These are phyloP conservation scores for Panurus biarmicus DNA, from an alignment of 2,113 vertebrate genomes.

Conservation along the genomic window DNA sequence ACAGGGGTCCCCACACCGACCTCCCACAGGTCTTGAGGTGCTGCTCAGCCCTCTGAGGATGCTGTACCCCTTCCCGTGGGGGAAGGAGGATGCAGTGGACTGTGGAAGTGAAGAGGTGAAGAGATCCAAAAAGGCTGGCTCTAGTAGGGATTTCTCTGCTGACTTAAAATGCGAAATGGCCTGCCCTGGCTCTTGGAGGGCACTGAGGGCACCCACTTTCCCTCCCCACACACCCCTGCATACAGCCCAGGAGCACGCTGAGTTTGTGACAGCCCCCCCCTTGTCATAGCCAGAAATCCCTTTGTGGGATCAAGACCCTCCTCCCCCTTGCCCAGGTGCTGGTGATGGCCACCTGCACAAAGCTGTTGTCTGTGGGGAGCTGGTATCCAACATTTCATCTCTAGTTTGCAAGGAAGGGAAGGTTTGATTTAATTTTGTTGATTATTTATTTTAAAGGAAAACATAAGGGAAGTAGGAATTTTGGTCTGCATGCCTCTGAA, in stretches of 20 bases:
- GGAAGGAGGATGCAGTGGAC: neutral
- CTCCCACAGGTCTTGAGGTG: neutral
- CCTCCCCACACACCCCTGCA: accelerated
- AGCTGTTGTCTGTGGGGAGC: neutral
- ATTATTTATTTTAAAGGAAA: neutral
- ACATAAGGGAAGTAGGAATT: neutral
- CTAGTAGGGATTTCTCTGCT: neutral
- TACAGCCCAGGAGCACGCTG: neutral
- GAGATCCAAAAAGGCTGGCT: neutral
- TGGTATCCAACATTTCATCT: neutral
- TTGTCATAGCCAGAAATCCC: neutral
- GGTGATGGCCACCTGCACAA: accelerated
- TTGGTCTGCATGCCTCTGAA: neutral
- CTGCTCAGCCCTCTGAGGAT: neutral
- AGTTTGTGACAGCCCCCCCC: neutral
- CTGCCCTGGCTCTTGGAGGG: neutral
- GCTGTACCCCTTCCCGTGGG: neutral
- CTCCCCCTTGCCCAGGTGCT: neutral
- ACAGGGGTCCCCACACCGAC: neutral
- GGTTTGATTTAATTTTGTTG: neutral
- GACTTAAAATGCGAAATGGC: neutral
- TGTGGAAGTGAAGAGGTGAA: neutral
- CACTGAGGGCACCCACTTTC: neutral
- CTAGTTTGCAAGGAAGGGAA: neutral
- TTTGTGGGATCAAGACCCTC: neutral